These are phyloP conservation scores for Brevipalpus yothersi DNA, from an alignment of 1,140 invertebrate species.

Conservation along the genomic window DNA sequence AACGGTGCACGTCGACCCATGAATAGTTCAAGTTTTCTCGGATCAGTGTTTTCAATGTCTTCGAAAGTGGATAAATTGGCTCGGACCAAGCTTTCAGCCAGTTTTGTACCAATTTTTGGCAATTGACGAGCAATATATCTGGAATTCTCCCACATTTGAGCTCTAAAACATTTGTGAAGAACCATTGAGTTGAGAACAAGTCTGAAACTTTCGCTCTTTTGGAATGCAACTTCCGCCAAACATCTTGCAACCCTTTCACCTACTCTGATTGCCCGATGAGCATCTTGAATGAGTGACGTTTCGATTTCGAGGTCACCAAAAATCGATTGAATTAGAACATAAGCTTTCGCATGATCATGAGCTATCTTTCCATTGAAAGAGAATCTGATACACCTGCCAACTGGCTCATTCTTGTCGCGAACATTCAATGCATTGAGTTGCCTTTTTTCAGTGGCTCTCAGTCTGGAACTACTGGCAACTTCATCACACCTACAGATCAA, in stretches of 20 bases:
- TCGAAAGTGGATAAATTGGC: conserved; percentile 38
- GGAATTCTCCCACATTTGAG: conserved; percentile 45
- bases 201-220: conserved; percentile 11
- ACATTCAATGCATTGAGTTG: conserved; percentile 33
- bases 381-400: conserved; percentile 27
- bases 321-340: conserved; percentile 44
- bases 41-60: conserved; percentile 34
- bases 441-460: conserved; percentile 32
- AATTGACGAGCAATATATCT: conserved; percentile 39
- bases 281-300: conserved; percentile 36
- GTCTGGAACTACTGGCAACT: conserved; percentile 28
- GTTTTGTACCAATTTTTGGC: conserved; percentile 35
- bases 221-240: conserved; percentile 19
- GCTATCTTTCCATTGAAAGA: conserved; percentile 34
- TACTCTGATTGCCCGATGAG: conserved; percentile 36
- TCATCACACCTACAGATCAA: conserved; percentile 31
- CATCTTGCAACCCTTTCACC: conserved; percentile 40
- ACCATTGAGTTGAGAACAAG: conserved; percentile 22
- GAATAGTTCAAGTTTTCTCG: conserved; percentile 41
- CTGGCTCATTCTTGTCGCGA: conserved; percentile 18
- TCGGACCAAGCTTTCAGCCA: conserved; percentile 34
- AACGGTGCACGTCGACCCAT: conserved; percentile 27
- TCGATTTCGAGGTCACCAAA: conserved; percentile 37
- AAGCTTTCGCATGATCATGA: conserved; percentile 35
- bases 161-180: conserved; percentile 15